phyloP scores from a whole-genome alignment of 2,888 invertebrate species.

The Trichogramma dendrolimi region DNA sequence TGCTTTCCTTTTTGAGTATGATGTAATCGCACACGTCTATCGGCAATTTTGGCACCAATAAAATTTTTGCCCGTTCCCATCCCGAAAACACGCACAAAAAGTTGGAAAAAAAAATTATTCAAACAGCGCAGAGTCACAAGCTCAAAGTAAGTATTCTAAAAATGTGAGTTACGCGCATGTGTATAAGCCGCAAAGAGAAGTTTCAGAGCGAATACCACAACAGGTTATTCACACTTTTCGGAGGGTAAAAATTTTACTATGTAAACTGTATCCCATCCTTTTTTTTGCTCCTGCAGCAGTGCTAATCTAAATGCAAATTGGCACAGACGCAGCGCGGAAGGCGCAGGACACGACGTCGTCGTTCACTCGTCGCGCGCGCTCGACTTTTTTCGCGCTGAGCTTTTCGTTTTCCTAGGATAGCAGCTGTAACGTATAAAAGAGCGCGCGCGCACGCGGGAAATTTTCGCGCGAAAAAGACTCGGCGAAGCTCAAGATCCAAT shows the following conservation, averaged over 20 bases:
- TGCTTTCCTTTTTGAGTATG: too few relatives aligned
- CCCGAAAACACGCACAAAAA: too few relatives aligned
- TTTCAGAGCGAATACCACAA: too few relatives aligned
- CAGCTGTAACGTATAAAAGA: too few relatives aligned
- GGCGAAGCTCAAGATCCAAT: slow-evolving; percentile 6
- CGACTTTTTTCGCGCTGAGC: slow-evolving; percentile 7
- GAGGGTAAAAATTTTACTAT: slow-evolving; percentile 3
- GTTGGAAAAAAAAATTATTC: too few relatives aligned
- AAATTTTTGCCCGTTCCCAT: too few relatives aligned
- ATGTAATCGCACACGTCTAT: too few relatives aligned
- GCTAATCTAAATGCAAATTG: slow-evolving; percentile 26
- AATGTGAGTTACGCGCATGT: too few relatives aligned
- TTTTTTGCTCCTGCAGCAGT: background rate
- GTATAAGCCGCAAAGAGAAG: too few relatives aligned
- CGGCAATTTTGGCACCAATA: too few relatives aligned
- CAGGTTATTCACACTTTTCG: background rate
- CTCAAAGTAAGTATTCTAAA: too few relatives aligned
- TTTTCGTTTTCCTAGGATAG: background rate
- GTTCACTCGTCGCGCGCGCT: background rate
- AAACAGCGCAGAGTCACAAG: too few relatives aligned
- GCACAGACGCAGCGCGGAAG: background rate
- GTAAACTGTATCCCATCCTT: slow-evolving; percentile 2
- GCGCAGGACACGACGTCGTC: background rate
- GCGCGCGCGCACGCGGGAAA: background rate
- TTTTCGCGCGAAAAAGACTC: slow-evolving; percentile 7